phyloP scores from a whole-genome alignment of 2,888 invertebrate species.

The Morinoia aosen region DNA sequence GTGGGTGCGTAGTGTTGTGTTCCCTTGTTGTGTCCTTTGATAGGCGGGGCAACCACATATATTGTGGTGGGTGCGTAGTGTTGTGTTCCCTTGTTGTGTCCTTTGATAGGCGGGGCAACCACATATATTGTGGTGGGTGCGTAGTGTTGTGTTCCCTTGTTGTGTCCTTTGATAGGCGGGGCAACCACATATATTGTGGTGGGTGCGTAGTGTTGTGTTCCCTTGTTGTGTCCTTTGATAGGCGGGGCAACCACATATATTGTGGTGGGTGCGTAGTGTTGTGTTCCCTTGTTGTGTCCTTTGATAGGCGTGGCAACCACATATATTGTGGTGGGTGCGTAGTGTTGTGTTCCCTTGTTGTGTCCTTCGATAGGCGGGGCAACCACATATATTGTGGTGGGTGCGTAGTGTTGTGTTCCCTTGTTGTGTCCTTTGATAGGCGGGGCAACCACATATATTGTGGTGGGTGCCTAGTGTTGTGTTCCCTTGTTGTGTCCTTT shows the following conservation, averaged over 20 bases:
- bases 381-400: slow-evolving; percentile 82
- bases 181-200: slow-evolving; percentile 84
- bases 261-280: slow-evolving; percentile 16
- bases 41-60: slow-evolving; percentile 91
- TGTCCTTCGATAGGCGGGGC: slow-evolving; percentile 96
- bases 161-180: slow-evolving; percentile 96
- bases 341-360: slow-evolving; percentile 81
- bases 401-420: slow-evolving; percentile 73
- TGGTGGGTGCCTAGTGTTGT: slow-evolving; percentile 15
- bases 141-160: slow-evolving; percentile 79
- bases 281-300: slow-evolving; percentile 91
- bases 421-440: slow-evolving; percentile 97
- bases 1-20: not conserved
- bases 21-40: slow-evolving; percentile 98
- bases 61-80: slow-evolving; percentile 70
- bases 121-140: slow-evolving; percentile 79
- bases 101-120: slow-evolving; percentile 93
- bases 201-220: slow-evolving; percentile 70
- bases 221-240: slow-evolving; percentile 97
- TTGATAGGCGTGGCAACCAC: slow-evolving; percentile 92
- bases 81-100: slow-evolving; percentile 87
- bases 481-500: slow-evolving; percentile 94
- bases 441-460: slow-evolving; percentile 90
- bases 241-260: slow-evolving; percentile 92
- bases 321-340: slow-evolving; percentile 77